Base-by-base conservation (phyloP, 2,888 invertebrate species). In the Andrena trimmerana region DNA sequence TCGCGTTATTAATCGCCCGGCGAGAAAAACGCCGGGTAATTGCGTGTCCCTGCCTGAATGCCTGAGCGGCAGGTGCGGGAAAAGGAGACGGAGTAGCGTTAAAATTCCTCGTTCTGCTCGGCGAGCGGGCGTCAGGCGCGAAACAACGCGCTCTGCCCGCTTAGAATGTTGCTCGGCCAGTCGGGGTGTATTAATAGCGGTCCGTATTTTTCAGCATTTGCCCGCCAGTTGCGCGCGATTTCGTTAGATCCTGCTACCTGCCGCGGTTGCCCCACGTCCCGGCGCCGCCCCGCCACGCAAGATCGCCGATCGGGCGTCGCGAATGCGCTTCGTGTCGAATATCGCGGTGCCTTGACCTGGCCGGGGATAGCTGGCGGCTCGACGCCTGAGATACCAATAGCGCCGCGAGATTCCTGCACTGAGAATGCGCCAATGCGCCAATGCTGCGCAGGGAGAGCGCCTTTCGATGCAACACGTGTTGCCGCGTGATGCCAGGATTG, bases 71-170 rank as follows among this genome's bases (percentile, higher is more conserved):
- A 78, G 78, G 82, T 82, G 81, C 81, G 60, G 81, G 81, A 60
- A 67, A 63, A 73, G 67, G 54, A 63, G 57, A 77, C 13, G 36
- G 31, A 62, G 50, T 72, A 31, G 60, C 60, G 78, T 74, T 78
- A 24, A 83, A 78, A 83, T 83, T 83, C 83, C 63, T 67, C 78
- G 83, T 83, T 83, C 77, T 82, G 83, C 52, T 67, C 27, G 59
- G 74, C 82, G 67, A 66, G 66, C 60, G 67, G 70, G 36, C 62
- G 54, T 57, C 54, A 13, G 42, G 69, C 69, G 81, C 67, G 70
- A 71, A 76, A 68, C 73, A 67, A 74, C 69, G 62, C 59, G 73
- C 57, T 52, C 78, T 50, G 57, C 50, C 8, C 31, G 82, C 59
- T 78, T 73, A 82, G 78, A 83, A 83, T 83, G 82, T 78, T 78